Conservation (phyloP, 2,888 invertebrate species). For the Chorisops tibialis region DNA sequence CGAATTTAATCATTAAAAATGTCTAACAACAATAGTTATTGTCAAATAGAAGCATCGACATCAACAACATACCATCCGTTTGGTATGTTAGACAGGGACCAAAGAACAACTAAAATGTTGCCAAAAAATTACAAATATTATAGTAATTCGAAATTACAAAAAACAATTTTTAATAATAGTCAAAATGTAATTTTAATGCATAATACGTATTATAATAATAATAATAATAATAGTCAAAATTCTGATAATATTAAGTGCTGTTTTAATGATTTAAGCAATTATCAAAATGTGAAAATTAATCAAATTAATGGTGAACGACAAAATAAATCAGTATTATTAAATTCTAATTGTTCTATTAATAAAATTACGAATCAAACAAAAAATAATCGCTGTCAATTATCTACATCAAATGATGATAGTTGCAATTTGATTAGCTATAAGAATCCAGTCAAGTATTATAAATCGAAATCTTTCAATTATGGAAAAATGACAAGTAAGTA, state of each 20-base stretch:
- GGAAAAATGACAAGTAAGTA: too few relatives aligned
- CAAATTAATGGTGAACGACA: background rate
- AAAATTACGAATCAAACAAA: background rate
- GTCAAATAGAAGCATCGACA: background rate
- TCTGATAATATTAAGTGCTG: background rate
- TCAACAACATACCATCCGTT: conserved; percentile 23
- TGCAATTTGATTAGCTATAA: too few relatives aligned
- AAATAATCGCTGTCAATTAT: conserved; percentile 10
- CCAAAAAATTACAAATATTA: too few relatives aligned
- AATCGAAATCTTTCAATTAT: too few relatives aligned
- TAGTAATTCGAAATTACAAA: too few relatives aligned
- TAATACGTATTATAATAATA: background rate
- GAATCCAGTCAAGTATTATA: too few relatives aligned
- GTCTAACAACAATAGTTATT: background rate
- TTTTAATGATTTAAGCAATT: background rate
- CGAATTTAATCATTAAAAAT: background rate
- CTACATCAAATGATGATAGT: background rate
- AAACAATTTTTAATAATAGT: background rate
- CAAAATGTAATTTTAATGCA: background rate
- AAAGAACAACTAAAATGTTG: conserved; percentile 29
- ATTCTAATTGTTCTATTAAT: conserved; percentile 15
- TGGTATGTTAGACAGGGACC: conserved; percentile 34
- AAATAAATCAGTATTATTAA: conserved; percentile 18
- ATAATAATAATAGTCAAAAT: background rate
- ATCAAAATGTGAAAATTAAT: background rate